Evolutionary conservation across 2,797 vertebrate genomes (phyloP).

Genomic region (Sebastes taczanowskii): DNA sequence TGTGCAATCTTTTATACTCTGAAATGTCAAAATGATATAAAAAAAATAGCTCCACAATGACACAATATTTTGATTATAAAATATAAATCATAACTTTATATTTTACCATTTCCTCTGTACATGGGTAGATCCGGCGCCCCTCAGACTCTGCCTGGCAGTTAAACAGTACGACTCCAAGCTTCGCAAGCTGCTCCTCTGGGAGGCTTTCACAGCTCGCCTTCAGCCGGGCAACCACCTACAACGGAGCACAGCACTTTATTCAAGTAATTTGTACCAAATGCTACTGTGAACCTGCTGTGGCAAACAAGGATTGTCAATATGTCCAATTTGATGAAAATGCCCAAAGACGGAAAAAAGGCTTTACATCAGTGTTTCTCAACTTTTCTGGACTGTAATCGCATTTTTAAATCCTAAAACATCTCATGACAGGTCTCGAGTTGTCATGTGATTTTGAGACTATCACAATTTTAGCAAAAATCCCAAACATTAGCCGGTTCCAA

Average conservation of each 20-base stretch:
- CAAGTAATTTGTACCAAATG: no score
- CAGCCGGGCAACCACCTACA: constrained; percentile 79
- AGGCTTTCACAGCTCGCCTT: constrained; percentile 76
- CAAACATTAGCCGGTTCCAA: background rate
- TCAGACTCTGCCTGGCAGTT: constrained; percentile 85
- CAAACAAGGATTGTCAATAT: no score
- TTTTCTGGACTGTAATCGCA: background rate
- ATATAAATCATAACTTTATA: background rate
- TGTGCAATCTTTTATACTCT: constrained; percentile 86
- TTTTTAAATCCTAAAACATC: background rate
- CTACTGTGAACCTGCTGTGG: background rate
- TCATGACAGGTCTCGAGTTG: background rate
- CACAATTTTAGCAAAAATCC: background rate
- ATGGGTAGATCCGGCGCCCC: constrained; percentile 74
- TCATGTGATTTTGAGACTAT: background rate
- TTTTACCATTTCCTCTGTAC: constrained; percentile 81
- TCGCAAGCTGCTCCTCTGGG: constrained; percentile 84
- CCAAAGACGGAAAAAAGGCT: background rate
- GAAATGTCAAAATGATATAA: background rate
- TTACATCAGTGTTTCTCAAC: background rate
- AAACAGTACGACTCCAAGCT: constrained; percentile 82
- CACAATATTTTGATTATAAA: background rate
- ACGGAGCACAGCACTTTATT: background rate
- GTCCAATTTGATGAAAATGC: background rate
- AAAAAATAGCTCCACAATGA: background rate